Base-by-base conservation (phyloP, 2,888 invertebrate species). In the Fragum whitleyi region DNA sequence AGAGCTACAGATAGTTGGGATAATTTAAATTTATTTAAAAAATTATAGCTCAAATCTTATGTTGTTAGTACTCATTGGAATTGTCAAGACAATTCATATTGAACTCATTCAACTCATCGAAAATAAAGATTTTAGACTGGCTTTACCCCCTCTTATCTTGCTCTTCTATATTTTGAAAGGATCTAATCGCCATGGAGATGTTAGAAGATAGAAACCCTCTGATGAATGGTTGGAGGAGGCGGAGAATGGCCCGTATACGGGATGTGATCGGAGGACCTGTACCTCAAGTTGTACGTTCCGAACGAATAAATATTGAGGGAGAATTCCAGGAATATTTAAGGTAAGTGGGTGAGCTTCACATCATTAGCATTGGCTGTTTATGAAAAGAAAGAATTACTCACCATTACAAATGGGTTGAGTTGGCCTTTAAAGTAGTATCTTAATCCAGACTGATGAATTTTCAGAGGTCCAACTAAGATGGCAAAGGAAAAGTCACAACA, bases 231-330 rank as follows among this genome's bases (percentile, higher is more conserved):
- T 88, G 87, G 85, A 82, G 86, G 47, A 77, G 88, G 29, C 85
- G 87, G 32, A 81, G 86, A 7, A 84, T 87, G 71, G 77, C 85
- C 9, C 74, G 85, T 23, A 87, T 85, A 26, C 81, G 85, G 47
- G 86, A 86, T 62, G 83, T 85, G 26, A 74, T 70, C 1, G 76
- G 70, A 2, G 76, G 70, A 28, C 83, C 79, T 14, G 79, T 80
- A 32, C 84, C 82, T 14, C 83, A 86, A 61, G 89, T 90, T 70
- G 87, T 89, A 5, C 80, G 91, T 32, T 86, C 80, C 83, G 92
- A 92, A 71, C 81, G 92, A 42, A 85, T 93, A 11, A 77, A 73
- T 55, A 84, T 91, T 28, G 91, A 92, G 84, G 91, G 91, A 28
- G 92, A 93, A 69, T 47, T 36, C 32, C 32, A 36, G 9, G 32